Evolutionary conservation across 2,797 vertebrate species (phyloP), one percentile per base, ranked within the genome.

Genomic region (Lindbergichthys nudifrons): DNA sequence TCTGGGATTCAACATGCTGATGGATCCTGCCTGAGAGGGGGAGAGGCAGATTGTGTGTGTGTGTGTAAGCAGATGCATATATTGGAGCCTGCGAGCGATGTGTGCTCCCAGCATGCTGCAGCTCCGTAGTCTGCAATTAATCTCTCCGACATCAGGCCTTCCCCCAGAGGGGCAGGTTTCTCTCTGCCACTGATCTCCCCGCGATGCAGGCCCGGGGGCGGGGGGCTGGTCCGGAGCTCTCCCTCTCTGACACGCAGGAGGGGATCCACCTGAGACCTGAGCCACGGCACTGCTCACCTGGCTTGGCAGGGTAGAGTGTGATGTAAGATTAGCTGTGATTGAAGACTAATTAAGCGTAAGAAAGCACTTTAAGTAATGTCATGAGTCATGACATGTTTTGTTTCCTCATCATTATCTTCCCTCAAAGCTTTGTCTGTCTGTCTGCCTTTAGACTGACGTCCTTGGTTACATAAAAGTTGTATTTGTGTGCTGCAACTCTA

Each of bases 1-100:
- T 89, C 92, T 88, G 93, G 92, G 93, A 94, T 89, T 92, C 70
- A 88, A 92, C 93, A 74, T 93, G 92, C 94, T 96, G 95, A 95
- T 93, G 94, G 92, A 96, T 95, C 84, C 87, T 86, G 89, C 88
- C 91, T 88, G 77, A 70, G 69, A 88, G 76, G 79, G 66, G 66
- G 64, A 75, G 74, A 79, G 50, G 65, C 83, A 77, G 81, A 70
- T 54, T 39, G 48, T 64, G 58, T 66, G 70, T 88, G 79, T 81
- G 81, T 86, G 77, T 81, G 80, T 71, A 78, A 73, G 71, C 77
- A 79, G 79, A 87, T 90, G 85, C 87, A 89, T 87, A 72, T 87
- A 88, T 87, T 73, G 63, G 72, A 80, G 87, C 91, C 90, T 81
- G 72, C 36, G 2, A 91, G 90, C 88, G 54, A 74, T 89, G 89